Base-by-base conservation (phyloP, 2,888 invertebrate genomes). In the Galerucella nymphaeae region DNA sequence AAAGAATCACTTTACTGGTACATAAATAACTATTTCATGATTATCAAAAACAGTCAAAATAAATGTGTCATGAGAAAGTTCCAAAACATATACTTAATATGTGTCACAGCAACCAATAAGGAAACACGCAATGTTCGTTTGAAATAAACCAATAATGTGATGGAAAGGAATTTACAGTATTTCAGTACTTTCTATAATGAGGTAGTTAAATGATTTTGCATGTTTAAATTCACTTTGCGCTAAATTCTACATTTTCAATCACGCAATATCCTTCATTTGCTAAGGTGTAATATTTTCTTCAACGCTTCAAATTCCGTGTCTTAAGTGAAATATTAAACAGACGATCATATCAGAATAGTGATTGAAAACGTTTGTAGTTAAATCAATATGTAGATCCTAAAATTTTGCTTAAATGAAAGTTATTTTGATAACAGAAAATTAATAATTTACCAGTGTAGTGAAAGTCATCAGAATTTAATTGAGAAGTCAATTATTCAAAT, bases 191-290 rank as follows among this genome's bases (percentile, higher is more conserved):
- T 18, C 10, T n/a, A 23, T 58, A 30, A 30, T 53, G 18, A 10
- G 38, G 38, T 59, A 59, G 59, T 59, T n/a, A 59, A 59, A 38
- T n/a, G 59, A 59, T 59, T 68, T 68, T 68, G 68, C 68, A 68
- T 68, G 68, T 68, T 68, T 68, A 68, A 48, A 68, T 68, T 50
- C 30, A 55, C 58, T 58, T 68, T 41, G 68, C 61, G 61, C 50
- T 38, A 18, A n/a, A 68, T 59, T 59, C 38, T 10, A 59, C 38
- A 59, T 59, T 59, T 38, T 59, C 59, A 59, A 59, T 59, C 59
- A 59, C 59, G 59, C 59, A 59, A 59, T 2, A 38, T 57, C 59
- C 59, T 59, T 59, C 59, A 38, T 23, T 59, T 38, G n/a, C 14
- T 30, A 59, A 59, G 16, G 59, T 59, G 59, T 20, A 58, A 58